Evolutionary conservation across 2,797 vertebrate species (phyloP), one percentile per base, ranked within the genome.

Genomic region (Paguma larvata): DNA sequence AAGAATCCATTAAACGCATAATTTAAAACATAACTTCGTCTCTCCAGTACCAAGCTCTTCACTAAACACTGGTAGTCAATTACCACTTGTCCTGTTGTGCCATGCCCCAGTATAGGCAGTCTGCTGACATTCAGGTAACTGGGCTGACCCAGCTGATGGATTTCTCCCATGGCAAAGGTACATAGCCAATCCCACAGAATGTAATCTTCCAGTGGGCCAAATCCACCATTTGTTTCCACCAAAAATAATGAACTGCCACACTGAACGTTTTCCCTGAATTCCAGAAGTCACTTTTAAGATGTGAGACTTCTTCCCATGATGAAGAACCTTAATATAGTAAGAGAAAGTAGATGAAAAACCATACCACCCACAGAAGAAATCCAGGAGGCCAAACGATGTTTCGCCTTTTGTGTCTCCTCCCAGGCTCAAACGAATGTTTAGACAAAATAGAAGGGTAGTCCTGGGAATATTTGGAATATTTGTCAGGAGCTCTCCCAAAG

Each of bases 321-420:
- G 84, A 96, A 97, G 38, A 91, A 38, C 65, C 80, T 93, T 5
- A 5, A 65, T 41, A 59, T 32, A 59, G 2, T 27, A 56, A 88
- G n/a, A 80, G 59, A 27, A 91, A 95, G 79, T 87, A 67, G 25
- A n/a, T 77, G 83, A 89, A 79, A 91, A 56, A 51, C 62, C 72
- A 48, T 18, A 70, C 13, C 48, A 30, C 27, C 51, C 44, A 21
- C 14, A 46, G 5, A 73, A 86, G 30, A 79, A 93, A 80, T 16
- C 75, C 56, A 78, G 32, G 65, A 84, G 25, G 18, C 5, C 48
- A 53, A 87, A 70, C 23, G 91, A 32, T 18, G 15, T 51, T 89
- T 80, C 73, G 6, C 7, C 0, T 75, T 75, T n/a, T 85, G 6
- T 53, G 13, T 27, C 27, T 68, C 72, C 48, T 91, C 21, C n/a